Evolutionary conservation across 2,888 invertebrate genomes (phyloP), one percentile per base, ranked within the genome.

Genomic region (Mayetiola destructor): DNA sequence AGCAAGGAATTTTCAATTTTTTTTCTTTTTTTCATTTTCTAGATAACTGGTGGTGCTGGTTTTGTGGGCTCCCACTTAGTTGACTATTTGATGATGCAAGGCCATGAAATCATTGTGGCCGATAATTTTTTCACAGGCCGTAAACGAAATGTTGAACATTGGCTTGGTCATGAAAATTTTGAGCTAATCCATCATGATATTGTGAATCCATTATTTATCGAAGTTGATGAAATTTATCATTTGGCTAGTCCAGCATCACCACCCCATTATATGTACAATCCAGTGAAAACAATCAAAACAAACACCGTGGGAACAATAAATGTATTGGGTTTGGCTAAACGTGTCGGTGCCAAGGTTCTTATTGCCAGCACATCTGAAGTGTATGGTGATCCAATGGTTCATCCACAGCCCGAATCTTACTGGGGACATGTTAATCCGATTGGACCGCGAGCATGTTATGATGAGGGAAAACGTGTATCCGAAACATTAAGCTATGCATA

Each of bases 361-460:
- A 89, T 99, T 68, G 97, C 99, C 10, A 97, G 96, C 65, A 99
- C 97, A 1, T 97, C 96, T 0, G 99, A 99, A 74, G 93, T 99
- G 0, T 99, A 99, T 70, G 99, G 99, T 10, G 97, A 99, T 75
- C 99, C 99, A 1, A 89, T 91, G 70, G 90, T 91, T 14, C 99
- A 99, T 76, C 99, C 99, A 0, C 99, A 99, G 69, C 85, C 88
- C 1, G 99, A 99, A 75, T 86, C 89, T 1, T 97, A 97, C 68
- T 99, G 97, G 96, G 99, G 99, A 0, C 90, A 99, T 72, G 99
- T 99, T 0, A 99, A 99, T 77, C 96, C 97, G 8, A 96, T 99
- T 65, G 88, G 92, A 1, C 92, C 92, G 0, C 76, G 99, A 59
- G 93, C 97, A 0, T 99, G 99, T 72, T 99, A 99, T 67, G 99